These are phyloP conservation scores for Drosophila persimilis DNA, from an alignment of 1,140 invertebrate genomes.

Conservation along the genomic window DNA sequence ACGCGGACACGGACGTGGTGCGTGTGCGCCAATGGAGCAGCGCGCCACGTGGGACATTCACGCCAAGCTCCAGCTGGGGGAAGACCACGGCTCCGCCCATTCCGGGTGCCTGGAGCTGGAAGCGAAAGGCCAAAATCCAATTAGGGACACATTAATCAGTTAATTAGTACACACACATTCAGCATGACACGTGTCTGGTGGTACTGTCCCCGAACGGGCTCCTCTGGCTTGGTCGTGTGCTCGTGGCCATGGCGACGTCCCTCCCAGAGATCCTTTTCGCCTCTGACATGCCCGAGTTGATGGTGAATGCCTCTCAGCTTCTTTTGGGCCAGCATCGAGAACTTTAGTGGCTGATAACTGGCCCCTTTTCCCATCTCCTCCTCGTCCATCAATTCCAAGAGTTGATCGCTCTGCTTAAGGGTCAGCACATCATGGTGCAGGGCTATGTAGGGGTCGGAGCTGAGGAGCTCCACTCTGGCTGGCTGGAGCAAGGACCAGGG, in stretches of 20 bases:
- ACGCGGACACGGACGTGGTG: constrained; percentile 17
- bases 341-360: constrained; percentile 24
- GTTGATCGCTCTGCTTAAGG: constrained; percentile 24
- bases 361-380: not conserved
- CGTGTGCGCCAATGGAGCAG: constrained; percentile 62
- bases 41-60: constrained; percentile 58
- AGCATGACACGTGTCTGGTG: constrained; percentile 61
- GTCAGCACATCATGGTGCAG: constrained; percentile 94
- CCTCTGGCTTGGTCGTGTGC: constrained; percentile 38
- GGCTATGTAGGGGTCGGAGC: constrained; percentile 91
- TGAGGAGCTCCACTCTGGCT: constrained; percentile 93
- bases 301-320: constrained; percentile 22
- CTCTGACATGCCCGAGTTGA: constrained; percentile 27
- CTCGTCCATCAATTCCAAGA: constrained; percentile 41
- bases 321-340: constrained; percentile 40
- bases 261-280: constrained; percentile 36
- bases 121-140: constrained; percentile 38
- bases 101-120: constrained; percentile 60
- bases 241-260: constrained; percentile 66
- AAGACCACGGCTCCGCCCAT: constrained; percentile 71
- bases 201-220: not conserved
- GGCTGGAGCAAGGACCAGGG: constrained; percentile 92
- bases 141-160: constrained; percentile 73
- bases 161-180: constrained; percentile 71
- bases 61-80: constrained; percentile 69